Conservation (phyloP, 2,113 vertebrate species). For the Cricetomys ansorgei region DNA sequence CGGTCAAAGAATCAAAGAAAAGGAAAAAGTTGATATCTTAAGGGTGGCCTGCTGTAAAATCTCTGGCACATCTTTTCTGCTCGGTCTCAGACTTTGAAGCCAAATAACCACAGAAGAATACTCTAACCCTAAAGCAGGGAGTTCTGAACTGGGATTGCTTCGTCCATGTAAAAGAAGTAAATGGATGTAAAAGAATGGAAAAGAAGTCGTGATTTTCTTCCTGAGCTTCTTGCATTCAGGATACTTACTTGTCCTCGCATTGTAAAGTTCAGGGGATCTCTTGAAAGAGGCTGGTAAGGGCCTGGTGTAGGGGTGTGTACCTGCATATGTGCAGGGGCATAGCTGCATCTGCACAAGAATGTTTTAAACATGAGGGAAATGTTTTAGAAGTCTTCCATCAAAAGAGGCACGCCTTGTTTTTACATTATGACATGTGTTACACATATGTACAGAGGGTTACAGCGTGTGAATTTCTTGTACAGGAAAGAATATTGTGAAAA, state of each 20-base stretch:
- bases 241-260: background rate
- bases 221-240: background rate
- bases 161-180: too few relatives aligned
- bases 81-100: background rate
- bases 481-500: conserved; percentile 71
- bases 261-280: background rate
- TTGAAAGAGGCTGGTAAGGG: background rate
- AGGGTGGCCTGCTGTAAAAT: background rate
- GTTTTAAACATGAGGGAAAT: conserved; percentile 51
- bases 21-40: background rate
- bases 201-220: conserved; percentile 10
- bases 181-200: too few relatives aligned
- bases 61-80: background rate
- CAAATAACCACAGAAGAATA: conserved; percentile 6
- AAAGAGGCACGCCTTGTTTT: conserved; percentile 55
- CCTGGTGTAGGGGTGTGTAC: background rate
- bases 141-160: background rate
- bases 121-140: background rate
- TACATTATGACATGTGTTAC: conserved; percentile 63
- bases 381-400: conserved; percentile 55
- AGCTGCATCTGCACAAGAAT: background rate
- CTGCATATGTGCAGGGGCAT: background rate
- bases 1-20: background rate
- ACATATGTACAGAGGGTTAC: conserved; percentile 60
- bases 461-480: conserved; percentile 62